phyloP scores from a whole-genome alignment of 92 coral and sea anemone species.

The Virgularia gustaviana region DNA sequence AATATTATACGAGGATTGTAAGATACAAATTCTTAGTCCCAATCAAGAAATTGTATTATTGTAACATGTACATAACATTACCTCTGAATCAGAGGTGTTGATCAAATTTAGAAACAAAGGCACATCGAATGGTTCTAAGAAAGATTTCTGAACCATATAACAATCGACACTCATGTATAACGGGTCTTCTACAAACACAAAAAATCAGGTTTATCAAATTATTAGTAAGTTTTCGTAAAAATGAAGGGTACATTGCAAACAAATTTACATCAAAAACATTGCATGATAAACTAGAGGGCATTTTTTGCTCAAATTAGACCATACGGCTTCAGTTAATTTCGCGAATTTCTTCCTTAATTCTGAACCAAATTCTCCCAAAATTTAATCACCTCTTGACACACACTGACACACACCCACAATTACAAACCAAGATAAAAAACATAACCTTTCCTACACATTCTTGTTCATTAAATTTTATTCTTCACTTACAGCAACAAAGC shows the following conservation, averaged over 20 bases:
- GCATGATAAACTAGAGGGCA: not conserved
- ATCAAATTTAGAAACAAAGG: slow-evolving; percentile 82
- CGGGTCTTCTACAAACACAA: slow-evolving; percentile 59
- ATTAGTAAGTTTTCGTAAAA: not conserved
- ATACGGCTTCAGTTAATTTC: too few species aligned
- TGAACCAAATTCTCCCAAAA: too few species aligned
- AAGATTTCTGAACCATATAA: slow-evolving; percentile 75
- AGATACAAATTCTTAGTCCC: too few species aligned
- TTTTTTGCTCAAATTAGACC: not conserved
- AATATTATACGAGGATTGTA: too few species aligned
- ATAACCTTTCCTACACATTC: too few species aligned
- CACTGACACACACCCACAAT: too few species aligned
- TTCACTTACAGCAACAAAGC: too few species aligned
- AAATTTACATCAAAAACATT: not conserved
- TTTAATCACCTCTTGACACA: too few species aligned
- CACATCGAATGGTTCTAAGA: slow-evolving; percentile 70
- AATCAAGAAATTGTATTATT: not conserved
- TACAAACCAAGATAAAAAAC: too few species aligned
- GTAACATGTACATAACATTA: slow-evolving; percentile 52
- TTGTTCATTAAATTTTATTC: too few species aligned
- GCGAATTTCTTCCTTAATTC: too few species aligned
- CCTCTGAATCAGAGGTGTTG: slow-evolving; percentile 76
- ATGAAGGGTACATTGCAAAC: not conserved
- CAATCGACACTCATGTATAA: slow-evolving; percentile 74
- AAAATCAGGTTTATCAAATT: not conserved